phyloP scores from a whole-genome alignment of 2,797 vertebrate genomes.

The Cichlasoma orientale region DNA sequence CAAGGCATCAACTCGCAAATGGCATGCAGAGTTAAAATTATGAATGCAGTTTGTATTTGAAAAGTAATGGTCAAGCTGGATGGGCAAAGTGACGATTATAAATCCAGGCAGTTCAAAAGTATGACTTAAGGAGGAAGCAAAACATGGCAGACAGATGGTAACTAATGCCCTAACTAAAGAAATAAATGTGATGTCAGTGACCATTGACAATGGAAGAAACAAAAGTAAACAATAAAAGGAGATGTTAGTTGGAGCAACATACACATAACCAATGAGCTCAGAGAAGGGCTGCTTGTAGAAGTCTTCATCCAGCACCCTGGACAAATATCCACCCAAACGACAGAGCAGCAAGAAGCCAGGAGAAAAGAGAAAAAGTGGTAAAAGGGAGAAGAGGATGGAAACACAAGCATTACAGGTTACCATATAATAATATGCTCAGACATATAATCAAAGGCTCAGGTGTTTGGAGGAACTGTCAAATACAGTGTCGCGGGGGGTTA shows the following conservation, averaged over 20 bases:
- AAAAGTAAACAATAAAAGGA: slow-evolving; percentile 34
- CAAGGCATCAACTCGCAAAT: slow-evolving; percentile 36
- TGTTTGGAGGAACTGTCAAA: background rate
- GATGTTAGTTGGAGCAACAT: slow-evolving; percentile 96
- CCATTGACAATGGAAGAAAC: slow-evolving; percentile 42
- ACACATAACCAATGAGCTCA: slow-evolving; percentile 99
- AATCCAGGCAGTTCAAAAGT: background rate
- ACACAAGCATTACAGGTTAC: slow-evolving; percentile 64
- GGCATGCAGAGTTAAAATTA: slow-evolving; percentile 45
- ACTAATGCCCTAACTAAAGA: slow-evolving; percentile 12
- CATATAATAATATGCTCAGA: slow-evolving; percentile 35
- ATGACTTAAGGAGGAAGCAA: slow-evolving; percentile 14
- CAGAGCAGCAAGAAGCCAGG: slow-evolving; percentile 87
- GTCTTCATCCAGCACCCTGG: slow-evolving; percentile 99
- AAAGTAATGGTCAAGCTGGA: background rate
- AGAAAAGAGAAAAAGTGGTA: slow-evolving; percentile 85
- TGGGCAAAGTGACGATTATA: background rate
- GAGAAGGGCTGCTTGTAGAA: slow-evolving; percentile 99
- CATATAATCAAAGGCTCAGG: slow-evolving; percentile 9
- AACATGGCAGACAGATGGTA: background rate
- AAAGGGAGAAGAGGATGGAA: slow-evolving; percentile 83
- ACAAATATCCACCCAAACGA: slow-evolving; percentile 88
- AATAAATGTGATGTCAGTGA: slow-evolving; percentile 36
- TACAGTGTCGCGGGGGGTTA: background rate
- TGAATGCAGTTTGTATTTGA: background rate